Conservation (phyloP, 2,888 invertebrate genomes). For the Acholoe squamosa region DNA sequence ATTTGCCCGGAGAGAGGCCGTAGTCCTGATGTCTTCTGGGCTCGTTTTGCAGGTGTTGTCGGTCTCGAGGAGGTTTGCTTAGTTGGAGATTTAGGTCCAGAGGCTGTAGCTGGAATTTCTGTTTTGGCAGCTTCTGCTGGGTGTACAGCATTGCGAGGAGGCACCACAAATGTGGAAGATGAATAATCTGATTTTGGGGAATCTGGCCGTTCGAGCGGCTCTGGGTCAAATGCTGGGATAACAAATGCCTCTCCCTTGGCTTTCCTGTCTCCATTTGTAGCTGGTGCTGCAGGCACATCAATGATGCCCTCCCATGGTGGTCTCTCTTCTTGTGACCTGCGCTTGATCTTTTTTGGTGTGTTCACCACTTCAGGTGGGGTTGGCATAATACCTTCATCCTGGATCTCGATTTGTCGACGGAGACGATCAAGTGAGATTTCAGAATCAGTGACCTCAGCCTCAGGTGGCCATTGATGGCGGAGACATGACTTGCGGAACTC, state of each 20-base stretch:
- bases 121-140: background rate
- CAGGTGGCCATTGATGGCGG: constrained; percentile 71
- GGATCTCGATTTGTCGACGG: constrained; percentile 63
- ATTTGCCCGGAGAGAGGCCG: constrained; percentile 22
- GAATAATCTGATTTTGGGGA: constrained; percentile 35
- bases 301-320: constrained; percentile 50
- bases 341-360: constrained; percentile 38
- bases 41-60: constrained; percentile 34
- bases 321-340: constrained; percentile 27
- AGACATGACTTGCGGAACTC: constrained; percentile 72
- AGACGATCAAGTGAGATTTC: constrained; percentile 60
- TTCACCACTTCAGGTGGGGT: background rate
- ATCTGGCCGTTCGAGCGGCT: constrained; percentile 38
- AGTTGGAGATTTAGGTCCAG: constrained; percentile 6
- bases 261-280: background rate
- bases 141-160: background rate
- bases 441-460: constrained; percentile 59
- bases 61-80: constrained; percentile 29
- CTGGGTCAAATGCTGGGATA: constrained; percentile 39
- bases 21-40: background rate
- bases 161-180: constrained; percentile 21
- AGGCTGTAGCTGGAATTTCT: background rate
- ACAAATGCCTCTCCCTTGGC: constrained; percentile 37
- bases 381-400: constrained; percentile 39
- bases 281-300: background rate